phyloP scores from a whole-genome alignment of 2,797 vertebrate species.

The Buphagus erythrorhynchus region DNA sequence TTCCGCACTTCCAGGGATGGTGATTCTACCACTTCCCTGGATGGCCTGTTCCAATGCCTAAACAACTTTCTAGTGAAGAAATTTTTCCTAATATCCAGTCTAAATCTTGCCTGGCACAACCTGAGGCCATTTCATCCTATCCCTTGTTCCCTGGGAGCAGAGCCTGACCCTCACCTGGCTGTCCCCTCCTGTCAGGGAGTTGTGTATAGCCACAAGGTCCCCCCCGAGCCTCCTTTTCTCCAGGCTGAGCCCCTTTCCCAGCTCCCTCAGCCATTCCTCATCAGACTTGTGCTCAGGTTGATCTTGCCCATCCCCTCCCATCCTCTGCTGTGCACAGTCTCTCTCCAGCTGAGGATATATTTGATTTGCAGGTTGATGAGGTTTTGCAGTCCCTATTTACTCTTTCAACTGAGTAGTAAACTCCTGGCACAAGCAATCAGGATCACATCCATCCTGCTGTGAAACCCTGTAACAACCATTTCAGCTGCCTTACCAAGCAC shows the following conservation, averaged over 20 bases:
- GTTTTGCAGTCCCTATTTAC: not conserved
- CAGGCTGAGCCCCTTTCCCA: not conserved
- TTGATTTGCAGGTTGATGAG: not conserved
- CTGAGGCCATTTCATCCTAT: not conserved
- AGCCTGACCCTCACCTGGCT: accelerated
- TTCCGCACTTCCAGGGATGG: not conserved
- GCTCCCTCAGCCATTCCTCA: not conserved
- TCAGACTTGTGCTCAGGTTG: not conserved
- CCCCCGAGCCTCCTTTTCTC: not conserved
- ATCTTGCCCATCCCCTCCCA: not conserved
- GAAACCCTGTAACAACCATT: not conserved
- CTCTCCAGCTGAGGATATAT: not conserved
- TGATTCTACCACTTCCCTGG: not conserved
- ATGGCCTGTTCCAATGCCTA: not conserved
- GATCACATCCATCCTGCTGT: not conserved
- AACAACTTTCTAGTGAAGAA: not conserved
- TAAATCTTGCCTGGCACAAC: not conserved
- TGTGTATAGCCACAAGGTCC: accelerated
- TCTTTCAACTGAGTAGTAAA: not conserved
- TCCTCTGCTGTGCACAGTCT: not conserved
- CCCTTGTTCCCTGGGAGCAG: not conserved
- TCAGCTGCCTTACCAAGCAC: not conserved
- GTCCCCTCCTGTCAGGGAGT: not conserved
- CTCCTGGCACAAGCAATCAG: not conserved
- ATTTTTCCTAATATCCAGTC: not conserved